Conservation (phyloP, 2,797 vertebrate genomes). For the Sebastes jordani region DNA sequence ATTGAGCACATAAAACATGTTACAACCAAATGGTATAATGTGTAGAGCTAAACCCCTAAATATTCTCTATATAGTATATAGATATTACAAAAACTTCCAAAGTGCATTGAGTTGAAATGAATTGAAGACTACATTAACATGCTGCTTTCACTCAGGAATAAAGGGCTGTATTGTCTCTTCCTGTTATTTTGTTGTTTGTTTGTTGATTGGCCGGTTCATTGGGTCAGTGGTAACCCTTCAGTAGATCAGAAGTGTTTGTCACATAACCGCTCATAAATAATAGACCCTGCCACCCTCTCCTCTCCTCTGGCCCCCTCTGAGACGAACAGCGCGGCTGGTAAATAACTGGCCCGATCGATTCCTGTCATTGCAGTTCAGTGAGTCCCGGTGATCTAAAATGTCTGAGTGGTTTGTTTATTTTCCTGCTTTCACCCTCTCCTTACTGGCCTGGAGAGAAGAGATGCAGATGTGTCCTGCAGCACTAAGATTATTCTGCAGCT, state of each 20-base stretch:
- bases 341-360: conserved; percentile 75
- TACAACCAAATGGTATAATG: background rate
- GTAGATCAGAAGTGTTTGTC: conserved; percentile 68
- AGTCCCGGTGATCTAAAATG: conserved; percentile 52
- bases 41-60: background rate
- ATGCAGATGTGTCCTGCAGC: conserved; percentile 26
- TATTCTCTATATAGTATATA: background rate
- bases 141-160: background rate
- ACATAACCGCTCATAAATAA: conserved; percentile 73
- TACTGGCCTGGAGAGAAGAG: conserved; percentile 1
- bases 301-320: conserved; percentile 48
- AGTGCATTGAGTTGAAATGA: background rate
- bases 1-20: background rate
- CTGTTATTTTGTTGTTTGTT: background rate
- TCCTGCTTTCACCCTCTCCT: conserved; percentile 33
- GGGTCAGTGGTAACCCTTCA: conserved; percentile 37
- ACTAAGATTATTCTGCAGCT: background rate
- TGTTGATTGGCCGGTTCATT: conserved; percentile 33
- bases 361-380: conserved; percentile 69
- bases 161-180: background rate
- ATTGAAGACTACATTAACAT: background rate
- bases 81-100: background rate
- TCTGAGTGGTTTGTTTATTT: conserved; percentile 61
- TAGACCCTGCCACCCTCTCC: conserved; percentile 42
- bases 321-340: conserved; percentile 53